Percentiles rank a stretch among this genome's conserved stretches.
Conservation (phyloP, 2,113 vertebrate species). For the Pandion haliaetus region DNA sequence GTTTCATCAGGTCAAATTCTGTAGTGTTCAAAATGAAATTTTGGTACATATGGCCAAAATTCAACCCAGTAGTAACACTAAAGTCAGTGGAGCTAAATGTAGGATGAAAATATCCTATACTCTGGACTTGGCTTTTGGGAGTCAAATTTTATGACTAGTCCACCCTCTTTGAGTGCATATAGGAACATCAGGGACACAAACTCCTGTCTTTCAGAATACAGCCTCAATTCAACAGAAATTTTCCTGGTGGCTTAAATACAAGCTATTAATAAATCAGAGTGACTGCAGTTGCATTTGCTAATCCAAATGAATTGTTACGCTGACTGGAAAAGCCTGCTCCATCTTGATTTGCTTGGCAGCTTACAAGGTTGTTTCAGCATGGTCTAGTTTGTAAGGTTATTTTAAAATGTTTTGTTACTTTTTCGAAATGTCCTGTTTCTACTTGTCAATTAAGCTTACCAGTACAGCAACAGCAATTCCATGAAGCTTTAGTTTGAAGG, state of each 20-base stretch:
- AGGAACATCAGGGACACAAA: not conserved
- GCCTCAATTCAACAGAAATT: not conserved
- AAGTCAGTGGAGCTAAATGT: not conserved
- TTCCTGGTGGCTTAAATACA: not conserved
- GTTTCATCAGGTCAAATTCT: not conserved
- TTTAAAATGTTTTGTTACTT: not conserved
- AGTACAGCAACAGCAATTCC: not conserved
- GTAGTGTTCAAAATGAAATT: not conserved
- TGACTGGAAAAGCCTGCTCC: slow-evolving; percentile 9
- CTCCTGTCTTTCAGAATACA: not conserved
- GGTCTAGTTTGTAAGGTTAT: not conserved
- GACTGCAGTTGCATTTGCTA: not conserved
- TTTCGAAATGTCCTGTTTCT: not conserved
- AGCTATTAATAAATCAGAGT: not conserved
- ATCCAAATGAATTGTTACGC: not conserved
- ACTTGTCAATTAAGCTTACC: slow-evolving; percentile 8
- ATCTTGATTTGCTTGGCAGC: not conserved
- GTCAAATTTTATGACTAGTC: not conserved
- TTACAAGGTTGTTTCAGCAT: not conserved
- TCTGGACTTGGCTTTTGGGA: not conserved
- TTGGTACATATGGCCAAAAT: not conserved
- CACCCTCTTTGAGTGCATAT: not conserved
- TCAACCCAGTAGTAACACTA: not conserved
- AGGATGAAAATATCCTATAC: not conserved
- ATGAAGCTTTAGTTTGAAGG: not conserved